Conservation (phyloP, 2,888 invertebrate species). For the Brassicogethes aeneus region DNA sequence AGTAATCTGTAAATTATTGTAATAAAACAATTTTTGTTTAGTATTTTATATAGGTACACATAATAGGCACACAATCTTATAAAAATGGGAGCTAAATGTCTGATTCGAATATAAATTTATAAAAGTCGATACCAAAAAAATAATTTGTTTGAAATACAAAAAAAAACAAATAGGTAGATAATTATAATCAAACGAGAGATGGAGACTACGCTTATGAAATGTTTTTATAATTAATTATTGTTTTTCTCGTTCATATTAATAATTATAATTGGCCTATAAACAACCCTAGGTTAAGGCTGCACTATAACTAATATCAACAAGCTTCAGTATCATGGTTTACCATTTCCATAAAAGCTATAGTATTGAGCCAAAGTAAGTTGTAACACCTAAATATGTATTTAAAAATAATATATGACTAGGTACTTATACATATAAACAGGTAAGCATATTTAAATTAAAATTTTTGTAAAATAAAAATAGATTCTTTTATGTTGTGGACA, state of each 20-base stretch:
- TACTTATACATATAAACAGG: too few species aligned
- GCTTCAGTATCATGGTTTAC: too few species aligned
- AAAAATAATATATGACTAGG: background rate
- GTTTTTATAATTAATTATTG: slow-evolving; percentile 18
- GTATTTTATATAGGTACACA: too few species aligned
- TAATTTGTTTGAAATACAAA: too few species aligned
- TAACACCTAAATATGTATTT: background rate
- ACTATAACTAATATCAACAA: slow-evolving; percentile 16
- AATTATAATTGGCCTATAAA: slow-evolving; percentile 14
- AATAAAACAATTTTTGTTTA: too few species aligned
- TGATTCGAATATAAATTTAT: too few species aligned
- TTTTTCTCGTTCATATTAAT: slow-evolving; percentile 14
- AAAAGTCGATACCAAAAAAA: too few species aligned
- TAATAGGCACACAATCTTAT: background rate
- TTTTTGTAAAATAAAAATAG: too few species aligned
- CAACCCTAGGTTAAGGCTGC: slow-evolving; percentile 9
- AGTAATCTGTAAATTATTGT: too few species aligned
- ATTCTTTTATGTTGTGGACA: too few species aligned
- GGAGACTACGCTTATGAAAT: background rate
- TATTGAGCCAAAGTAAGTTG: slow-evolving; percentile 18
- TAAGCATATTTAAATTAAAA: background rate
- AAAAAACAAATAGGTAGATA: background rate
- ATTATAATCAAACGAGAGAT: background rate
- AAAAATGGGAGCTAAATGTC: background rate
- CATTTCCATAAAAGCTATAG: slow-evolving; percentile 12